Base-by-base conservation (phyloP, 2,888 invertebrate species). In the Autographa pulchrina region DNA sequence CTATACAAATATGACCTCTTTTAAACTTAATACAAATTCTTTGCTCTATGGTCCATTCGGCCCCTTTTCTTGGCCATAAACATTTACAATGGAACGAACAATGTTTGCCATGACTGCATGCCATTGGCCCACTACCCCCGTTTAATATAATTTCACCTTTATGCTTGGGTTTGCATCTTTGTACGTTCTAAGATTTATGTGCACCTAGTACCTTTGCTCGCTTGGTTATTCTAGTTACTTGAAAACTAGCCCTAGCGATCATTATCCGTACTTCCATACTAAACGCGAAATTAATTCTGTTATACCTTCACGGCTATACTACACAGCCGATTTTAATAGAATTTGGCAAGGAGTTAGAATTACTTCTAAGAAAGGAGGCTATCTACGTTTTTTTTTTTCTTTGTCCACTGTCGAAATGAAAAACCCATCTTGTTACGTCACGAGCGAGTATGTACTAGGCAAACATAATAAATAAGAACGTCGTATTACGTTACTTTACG, bases 31-130 rank as follows among this genome's bases (percentile, higher is more conserved):
- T 65, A 68, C 73, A 48, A 74, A 62, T 41, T 68, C 65, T 62
- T 68, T 78, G 78, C 66, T 65, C 62, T 65, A 74, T 70, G 31
- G 68, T 68, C 66, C 82, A 82, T 58, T 61, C 60, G 79, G 56
- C 56, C 68, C 41, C 62, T 74, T 81, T 74, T 25, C 60, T 7
- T 58, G 58, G 60, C 60, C 68, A 79, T 79, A 79, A 79, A 82
- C 70, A 61, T 79, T 68, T 74, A 79, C 82, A 79, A 79, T 82
- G 75, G 75, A 70, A 79, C 75, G 58, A 82, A 82, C 82, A 79
- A 68, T 74, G 82, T 79, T 74, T 68, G 68, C 80, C 38, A 70
- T 79, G 74, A 68, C 65, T 78, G 82, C 68, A 78, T 67, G 68
- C 82, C 56, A 70, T 65, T 82, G 70, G 56, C 78, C 65, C 58